phyloP scores from a whole-genome alignment of 2,888 invertebrate genomes.

The Cephus spinipes region DNA sequence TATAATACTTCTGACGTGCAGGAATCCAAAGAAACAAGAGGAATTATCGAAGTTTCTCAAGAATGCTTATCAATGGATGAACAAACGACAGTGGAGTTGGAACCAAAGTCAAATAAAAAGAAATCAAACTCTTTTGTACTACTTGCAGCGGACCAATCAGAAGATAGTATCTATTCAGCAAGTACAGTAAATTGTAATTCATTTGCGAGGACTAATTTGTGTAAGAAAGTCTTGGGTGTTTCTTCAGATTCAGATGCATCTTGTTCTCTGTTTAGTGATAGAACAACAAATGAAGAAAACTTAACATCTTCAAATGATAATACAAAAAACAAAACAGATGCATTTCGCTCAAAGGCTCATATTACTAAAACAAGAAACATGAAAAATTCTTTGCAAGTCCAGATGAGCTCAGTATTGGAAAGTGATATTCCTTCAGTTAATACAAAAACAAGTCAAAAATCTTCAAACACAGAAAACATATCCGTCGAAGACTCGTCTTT shows the following conservation, averaged over 20 bases:
- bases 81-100: not conserved
- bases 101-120: not conserved
- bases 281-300: not conserved
- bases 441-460: not conserved
- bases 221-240: not conserved
- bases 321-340: not conserved
- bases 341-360: not conserved
- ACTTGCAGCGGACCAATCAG: not conserved
- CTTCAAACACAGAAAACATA: not conserved
- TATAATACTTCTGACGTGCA: not conserved
- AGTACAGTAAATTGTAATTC: not conserved
- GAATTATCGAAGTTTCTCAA: not conserved
- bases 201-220: not conserved
- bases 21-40: not conserved
- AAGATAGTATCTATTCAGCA: not conserved
- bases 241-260: conserved; percentile 3
- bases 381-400: not conserved
- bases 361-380: not conserved
- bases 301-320: not conserved
- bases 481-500: not conserved
- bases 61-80: not conserved
- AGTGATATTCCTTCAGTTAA: not conserved
- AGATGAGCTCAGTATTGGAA: not conserved
- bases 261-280: conserved; percentile 4
- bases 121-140: not conserved